Evolutionary conservation across 2,113 vertebrate genomes (phyloP).

Genomic region (Desmodus rotundus): DNA sequence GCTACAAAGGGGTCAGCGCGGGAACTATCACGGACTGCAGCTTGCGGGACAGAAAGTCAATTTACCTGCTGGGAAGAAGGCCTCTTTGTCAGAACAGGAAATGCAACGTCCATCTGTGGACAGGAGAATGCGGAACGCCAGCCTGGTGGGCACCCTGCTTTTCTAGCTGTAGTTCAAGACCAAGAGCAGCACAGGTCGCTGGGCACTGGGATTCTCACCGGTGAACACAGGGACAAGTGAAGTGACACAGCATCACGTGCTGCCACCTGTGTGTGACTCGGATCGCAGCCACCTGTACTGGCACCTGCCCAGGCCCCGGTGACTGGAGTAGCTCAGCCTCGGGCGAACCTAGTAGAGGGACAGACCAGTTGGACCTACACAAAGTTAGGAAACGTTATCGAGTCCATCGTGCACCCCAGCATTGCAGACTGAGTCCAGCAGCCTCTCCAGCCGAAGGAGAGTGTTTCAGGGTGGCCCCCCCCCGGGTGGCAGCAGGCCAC

Average conservation of each 20-base stretch:
- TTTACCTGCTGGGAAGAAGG: background rate
- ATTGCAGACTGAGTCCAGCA: background rate
- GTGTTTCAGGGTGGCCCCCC: background rate
- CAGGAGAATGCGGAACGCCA: background rate
- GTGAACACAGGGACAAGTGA: rapidly evolving
- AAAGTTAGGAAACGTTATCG: background rate
- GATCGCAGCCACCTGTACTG: rapidly evolving
- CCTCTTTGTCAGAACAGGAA: background rate
- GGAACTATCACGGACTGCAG: background rate
- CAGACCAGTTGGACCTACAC: background rate
- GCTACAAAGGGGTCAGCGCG: background rate
- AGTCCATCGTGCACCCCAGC: background rate
- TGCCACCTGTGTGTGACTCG: no score
- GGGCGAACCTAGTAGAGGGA: background rate
- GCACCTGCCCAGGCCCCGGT: no score
- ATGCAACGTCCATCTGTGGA: background rate
- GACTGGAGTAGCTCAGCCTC: background rate
- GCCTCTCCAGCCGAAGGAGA: background rate
- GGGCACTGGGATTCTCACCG: no score
- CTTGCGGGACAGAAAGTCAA: background rate
- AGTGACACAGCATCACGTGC: rapidly evolving
- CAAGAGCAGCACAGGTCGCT: background rate
- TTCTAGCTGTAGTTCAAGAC: background rate
- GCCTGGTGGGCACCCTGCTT: background rate
- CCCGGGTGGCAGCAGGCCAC: background rate